These are phyloP conservation scores for Amphilophus citrinellus DNA, from an alignment of 2,113 vertebrate genomes.

Conservation along the genomic window DNA sequence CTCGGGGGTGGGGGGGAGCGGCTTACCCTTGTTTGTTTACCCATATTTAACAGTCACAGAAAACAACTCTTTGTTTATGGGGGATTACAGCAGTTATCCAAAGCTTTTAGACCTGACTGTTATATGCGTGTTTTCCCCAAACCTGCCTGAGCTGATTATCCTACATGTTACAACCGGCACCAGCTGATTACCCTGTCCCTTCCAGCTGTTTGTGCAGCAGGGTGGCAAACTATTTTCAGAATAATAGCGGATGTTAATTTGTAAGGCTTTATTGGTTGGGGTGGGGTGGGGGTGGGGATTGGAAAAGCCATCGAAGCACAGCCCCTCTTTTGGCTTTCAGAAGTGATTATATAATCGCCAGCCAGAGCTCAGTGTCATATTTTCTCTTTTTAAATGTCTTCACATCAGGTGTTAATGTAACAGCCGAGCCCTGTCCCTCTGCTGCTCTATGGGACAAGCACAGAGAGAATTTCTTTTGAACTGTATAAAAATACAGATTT, in stretches of 20 bases:
- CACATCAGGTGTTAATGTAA: conserved; percentile 47
- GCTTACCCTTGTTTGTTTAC: conserved; percentile 63
- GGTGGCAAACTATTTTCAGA: conserved; percentile 75
- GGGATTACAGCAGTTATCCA: conserved; percentile 69
- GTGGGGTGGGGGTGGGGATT: conserved; percentile 31
- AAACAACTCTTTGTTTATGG: conserved; percentile 66
- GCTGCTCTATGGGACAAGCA: conserved; percentile 17
- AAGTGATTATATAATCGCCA: conserved; percentile 68
- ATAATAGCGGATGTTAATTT: conserved; percentile 80
- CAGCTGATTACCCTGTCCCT: conserved; percentile 70
- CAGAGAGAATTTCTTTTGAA: not conserved
- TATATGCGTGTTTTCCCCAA: conserved; percentile 58
- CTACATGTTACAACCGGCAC: conserved; percentile 59
- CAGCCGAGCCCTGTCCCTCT: conserved; percentile 10
- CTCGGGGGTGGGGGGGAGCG: not conserved
- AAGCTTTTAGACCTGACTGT: conserved; percentile 74
- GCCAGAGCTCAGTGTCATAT: conserved; percentile 41
- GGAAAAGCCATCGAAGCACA: conserved; percentile 62
- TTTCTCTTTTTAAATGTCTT: conserved; percentile 51
- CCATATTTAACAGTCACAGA: conserved; percentile 48
- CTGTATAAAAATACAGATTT: not conserved
- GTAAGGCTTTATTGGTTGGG: conserved; percentile 68
- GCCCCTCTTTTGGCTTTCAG: conserved; percentile 63
- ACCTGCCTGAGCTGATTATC: conserved; percentile 73
- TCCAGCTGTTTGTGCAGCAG: conserved; percentile 76